Percentiles rank a stretch among this genome's conserved stretches.
These are phyloP conservation scores for Semaprochilodus insignis DNA, from an alignment of 2,797 vertebrate species.

Conservation along the genomic window DNA sequence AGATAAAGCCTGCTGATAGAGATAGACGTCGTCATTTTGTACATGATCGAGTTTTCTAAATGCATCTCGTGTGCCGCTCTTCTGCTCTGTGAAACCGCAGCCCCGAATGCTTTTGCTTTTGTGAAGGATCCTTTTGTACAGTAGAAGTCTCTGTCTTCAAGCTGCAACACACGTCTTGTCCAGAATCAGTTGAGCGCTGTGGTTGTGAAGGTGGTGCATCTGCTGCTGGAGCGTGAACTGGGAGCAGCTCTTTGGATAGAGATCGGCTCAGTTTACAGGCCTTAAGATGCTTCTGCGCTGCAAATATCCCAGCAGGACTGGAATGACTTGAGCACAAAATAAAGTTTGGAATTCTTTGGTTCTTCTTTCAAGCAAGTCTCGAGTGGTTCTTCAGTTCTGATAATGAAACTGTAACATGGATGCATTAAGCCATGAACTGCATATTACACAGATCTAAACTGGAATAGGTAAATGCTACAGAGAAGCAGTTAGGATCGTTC, in stretches of 20 bases:
- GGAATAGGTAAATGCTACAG: not conserved
- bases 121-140: not conserved
- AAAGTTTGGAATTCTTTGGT: conserved; percentile 52
- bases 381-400: not conserved
- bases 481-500: not conserved
- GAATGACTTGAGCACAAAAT: conserved; percentile 53
- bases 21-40: not conserved
- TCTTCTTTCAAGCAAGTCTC: conserved; percentile 8
- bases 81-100: not conserved
- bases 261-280: conserved; percentile 14
- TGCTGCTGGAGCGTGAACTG: not conserved
- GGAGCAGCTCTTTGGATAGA: not conserved
- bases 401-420: not conserved
- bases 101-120: not conserved
- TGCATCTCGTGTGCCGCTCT: not conserved
- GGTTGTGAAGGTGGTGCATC: conserved; percentile 9
- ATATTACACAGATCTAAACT: not conserved
- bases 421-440: not conserved
- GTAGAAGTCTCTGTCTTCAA: not conserved
- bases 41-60: not conserved
- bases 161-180: conserved; percentile 10
- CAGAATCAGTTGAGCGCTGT: conserved; percentile 35
- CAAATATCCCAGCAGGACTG: conserved; percentile 29
- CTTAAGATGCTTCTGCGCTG: conserved; percentile 27
- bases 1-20: not conserved